Evolutionary conservation across 1,140 invertebrate species (phyloP), one percentile per base, ranked within the genome.

Genomic region (Arion vulgaris): DNA sequence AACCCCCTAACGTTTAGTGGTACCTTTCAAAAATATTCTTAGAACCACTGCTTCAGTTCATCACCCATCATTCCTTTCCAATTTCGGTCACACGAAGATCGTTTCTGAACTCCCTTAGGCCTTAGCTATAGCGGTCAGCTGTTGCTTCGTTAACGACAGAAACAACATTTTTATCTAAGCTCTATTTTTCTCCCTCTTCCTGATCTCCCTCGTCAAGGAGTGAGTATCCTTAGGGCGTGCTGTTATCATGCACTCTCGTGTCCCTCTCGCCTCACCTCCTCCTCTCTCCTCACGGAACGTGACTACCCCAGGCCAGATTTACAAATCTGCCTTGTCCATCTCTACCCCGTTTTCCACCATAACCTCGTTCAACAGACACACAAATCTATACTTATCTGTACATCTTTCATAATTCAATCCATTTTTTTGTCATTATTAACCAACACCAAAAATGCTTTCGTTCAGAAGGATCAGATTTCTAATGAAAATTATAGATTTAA

Each of bases 121-220:
- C 62, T 34, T 4, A 32, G 17, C 28, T 34, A 66, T 66, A 66
- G 17, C 28, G 62, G 62, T 32, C 62, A 66, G n/a, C 62, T 66
- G 62, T 66, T 28, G 62, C 62, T 66, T 66, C 62, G 28, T 66
- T 66, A 66, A 17, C 62, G 28, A 28, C 62, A 28, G 62, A 66
- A 66, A 66, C 53, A 23, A 57, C 23, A 57, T 57, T 57, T 57
- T 57, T 23, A 23, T 2, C 53, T 2, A 57, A 23, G 9, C 23
- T 23, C 53, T 57, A 4, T 57, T n/a, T 57, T 57, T 49, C 45
- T 11, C 19, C 19, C n/a, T n/a, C n/a, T n/a, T n/a, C n/a, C 17
- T 15, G 26, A n/a, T 57, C 26, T 11, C 53, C 53, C 15, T 57
- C 17, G 23, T 57, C 17, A n/a, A 57, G 26, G 53, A n/a, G 53